Percentiles rank a stretch among this genome's conserved stretches.
Conservation (phyloP, 2,113 vertebrate species). For the Alces alces region DNA sequence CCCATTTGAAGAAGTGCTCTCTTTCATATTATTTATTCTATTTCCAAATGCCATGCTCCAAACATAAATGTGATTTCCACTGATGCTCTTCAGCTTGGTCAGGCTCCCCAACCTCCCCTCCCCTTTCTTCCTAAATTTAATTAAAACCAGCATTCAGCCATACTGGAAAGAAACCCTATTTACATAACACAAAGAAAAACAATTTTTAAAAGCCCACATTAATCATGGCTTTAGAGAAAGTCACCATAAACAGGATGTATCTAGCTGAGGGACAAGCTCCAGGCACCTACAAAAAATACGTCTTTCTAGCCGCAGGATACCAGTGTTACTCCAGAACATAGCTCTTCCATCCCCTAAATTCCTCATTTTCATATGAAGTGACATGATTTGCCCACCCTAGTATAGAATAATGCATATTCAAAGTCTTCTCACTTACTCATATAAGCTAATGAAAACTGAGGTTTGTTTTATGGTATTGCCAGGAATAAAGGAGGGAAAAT, state of each 20-base stretch:
- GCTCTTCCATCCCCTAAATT: neutral
- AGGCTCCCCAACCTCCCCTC: conserved; percentile 20
- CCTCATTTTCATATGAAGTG: neutral
- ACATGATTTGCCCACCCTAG: neutral
- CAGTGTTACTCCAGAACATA: neutral
- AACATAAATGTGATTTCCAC: conserved; percentile 71
- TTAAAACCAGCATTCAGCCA: conserved; percentile 75
- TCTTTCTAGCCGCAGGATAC: neutral
- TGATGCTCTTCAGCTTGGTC: conserved; percentile 74
- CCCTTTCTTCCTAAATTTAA: conserved; percentile 71
- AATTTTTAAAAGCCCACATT: conserved; percentile 77
- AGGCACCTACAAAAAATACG: conserved; percentile 55
- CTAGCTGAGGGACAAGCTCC: conserved; percentile 51
- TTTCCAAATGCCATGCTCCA: conserved; percentile 71
- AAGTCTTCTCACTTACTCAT: neutral
- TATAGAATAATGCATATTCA: neutral
- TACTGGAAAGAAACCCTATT: conserved; percentile 74
- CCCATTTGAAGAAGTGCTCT: conserved; percentile 55
- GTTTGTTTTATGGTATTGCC: neutral
- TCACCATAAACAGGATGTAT: conserved; percentile 69
- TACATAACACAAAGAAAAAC: conserved; percentile 77
- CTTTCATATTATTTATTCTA: conserved; percentile 71
- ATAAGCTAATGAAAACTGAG: neutral
- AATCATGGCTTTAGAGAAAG: conserved; percentile 73
- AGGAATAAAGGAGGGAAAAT: conserved; percentile 1